Percentiles rank a stretch among this genome's conserved stretches.
Conservation (phyloP, 1,140 invertebrate genomes). For the Euura saliciscinereae region DNA sequence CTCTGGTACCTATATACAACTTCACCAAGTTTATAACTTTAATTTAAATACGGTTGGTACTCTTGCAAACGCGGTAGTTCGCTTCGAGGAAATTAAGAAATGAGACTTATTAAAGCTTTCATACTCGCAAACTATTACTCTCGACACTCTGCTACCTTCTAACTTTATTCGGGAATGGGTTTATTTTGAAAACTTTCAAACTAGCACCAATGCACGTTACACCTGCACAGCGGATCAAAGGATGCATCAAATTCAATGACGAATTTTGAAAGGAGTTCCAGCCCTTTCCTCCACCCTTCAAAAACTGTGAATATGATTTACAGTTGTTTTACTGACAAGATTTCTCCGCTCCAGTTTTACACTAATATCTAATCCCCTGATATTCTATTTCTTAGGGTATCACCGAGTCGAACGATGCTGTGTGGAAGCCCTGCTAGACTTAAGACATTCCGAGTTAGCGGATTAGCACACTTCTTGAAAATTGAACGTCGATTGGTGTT, state of each 20-base stretch:
- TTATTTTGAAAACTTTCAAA: too few species aligned
- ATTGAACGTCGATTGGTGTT: too few species aligned
- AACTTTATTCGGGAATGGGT: too few species aligned
- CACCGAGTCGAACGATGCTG: background rate
- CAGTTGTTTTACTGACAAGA: background rate
- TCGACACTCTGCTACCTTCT: background rate
- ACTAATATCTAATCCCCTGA: background rate
- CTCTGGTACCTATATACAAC: background rate
- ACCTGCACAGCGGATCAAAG: too few species aligned
- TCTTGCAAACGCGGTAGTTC: background rate
- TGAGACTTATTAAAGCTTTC: background rate
- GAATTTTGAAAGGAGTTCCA: too few species aligned
- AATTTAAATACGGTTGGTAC: background rate
- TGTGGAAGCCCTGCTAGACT: background rate
- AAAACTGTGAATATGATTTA: background rate
- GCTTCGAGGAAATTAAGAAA: conserved; percentile 5
- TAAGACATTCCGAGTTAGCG: background rate
- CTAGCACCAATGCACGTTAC: too few species aligned
- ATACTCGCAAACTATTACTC: background rate
- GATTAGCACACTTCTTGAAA: background rate
- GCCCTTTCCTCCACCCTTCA: too few species aligned
- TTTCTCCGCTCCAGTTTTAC: background rate
- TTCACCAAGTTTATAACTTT: background rate
- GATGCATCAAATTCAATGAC: too few species aligned
- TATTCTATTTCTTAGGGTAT: background rate